These are phyloP conservation scores for Anorthoa munda DNA, from an alignment of 2,888 invertebrate genomes.

Conservation along the genomic window DNA sequence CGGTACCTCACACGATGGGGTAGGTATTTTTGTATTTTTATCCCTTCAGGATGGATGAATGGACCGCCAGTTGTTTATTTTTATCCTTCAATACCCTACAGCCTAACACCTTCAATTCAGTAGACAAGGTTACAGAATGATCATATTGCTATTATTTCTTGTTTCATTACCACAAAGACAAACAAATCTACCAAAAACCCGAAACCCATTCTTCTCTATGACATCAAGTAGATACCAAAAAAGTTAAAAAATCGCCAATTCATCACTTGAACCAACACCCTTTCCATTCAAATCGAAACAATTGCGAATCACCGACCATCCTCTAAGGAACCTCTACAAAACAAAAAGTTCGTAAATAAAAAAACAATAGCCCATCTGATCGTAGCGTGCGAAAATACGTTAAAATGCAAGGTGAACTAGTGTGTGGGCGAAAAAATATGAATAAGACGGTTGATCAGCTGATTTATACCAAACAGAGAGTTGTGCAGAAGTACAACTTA, in stretches of 20 bases:
- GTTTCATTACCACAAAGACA: not conserved
- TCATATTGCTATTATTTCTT: not conserved
- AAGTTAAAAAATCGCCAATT: slow-evolving; percentile 4
- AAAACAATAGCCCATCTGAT: slow-evolving; percentile 77
- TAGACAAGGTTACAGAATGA: not conserved
- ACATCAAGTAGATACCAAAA: not conserved
- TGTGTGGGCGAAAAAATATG: slow-evolving; percentile 76
- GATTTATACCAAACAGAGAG: slow-evolving; percentile 15
- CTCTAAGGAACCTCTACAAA: slow-evolving; percentile 44
- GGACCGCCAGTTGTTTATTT: not conserved
- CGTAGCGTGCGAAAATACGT: slow-evolving; percentile 85
- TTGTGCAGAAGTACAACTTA: slow-evolving; percentile 9
- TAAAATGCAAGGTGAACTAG: slow-evolving; percentile 84
- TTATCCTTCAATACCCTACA: not conserved
- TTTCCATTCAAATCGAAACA: slow-evolving; percentile 39
- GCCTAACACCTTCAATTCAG: not conserved
- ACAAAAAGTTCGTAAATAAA: slow-evolving; percentile 70
- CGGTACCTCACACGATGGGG: too few relatives aligned
- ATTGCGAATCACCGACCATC: slow-evolving; percentile 44
- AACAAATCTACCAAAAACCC: not conserved
- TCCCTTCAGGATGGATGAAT: too few relatives aligned
- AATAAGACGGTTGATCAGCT: slow-evolving; percentile 71
- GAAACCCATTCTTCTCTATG: not conserved
- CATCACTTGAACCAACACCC: slow-evolving; percentile 30
- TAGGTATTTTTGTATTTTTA: too few relatives aligned